phyloP scores from a whole-genome alignment of 2,113 vertebrate genomes.

The Dolichallabes microphthalmus region DNA sequence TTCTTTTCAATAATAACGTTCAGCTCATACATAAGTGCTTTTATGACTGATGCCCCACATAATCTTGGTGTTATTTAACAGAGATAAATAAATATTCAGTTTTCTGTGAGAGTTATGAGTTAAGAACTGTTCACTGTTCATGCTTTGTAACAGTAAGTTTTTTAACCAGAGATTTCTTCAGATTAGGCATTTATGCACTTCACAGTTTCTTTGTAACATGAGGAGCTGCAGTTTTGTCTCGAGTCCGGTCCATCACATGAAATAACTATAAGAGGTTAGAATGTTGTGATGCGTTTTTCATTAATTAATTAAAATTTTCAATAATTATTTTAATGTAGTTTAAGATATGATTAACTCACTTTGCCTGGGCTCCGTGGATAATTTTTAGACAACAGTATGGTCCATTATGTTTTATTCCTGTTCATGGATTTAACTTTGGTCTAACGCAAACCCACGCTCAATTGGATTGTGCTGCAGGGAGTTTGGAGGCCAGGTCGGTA shows the following conservation, averaged over 20 bases:
- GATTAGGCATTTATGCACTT: neutral
- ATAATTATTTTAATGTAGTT: neutral
- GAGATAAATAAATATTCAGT: neutral
- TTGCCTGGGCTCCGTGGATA: neutral
- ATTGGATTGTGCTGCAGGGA: too few species aligned
- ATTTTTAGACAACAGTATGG: too few species aligned
- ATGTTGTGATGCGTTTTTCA: neutral
- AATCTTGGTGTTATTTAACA: neutral
- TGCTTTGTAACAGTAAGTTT: neutral
- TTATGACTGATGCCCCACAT: too few species aligned
- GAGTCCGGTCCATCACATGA: neutral
- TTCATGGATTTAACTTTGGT: too few species aligned
- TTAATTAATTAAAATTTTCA: neutral
- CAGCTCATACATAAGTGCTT: too few species aligned
- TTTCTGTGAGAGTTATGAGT: neutral
- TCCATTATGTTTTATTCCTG: too few species aligned
- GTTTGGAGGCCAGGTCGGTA: too few species aligned
- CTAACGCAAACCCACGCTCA: too few species aligned
- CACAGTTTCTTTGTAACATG: neutral
- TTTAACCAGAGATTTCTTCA: neutral
- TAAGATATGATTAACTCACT: neutral
- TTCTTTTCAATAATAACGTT: neutral
- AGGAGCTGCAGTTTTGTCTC: neutral
- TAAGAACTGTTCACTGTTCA: neutral
- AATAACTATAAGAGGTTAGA: neutral